Conservation (phyloP, 2,797 vertebrate species). For the Alosa sapidissima region DNA sequence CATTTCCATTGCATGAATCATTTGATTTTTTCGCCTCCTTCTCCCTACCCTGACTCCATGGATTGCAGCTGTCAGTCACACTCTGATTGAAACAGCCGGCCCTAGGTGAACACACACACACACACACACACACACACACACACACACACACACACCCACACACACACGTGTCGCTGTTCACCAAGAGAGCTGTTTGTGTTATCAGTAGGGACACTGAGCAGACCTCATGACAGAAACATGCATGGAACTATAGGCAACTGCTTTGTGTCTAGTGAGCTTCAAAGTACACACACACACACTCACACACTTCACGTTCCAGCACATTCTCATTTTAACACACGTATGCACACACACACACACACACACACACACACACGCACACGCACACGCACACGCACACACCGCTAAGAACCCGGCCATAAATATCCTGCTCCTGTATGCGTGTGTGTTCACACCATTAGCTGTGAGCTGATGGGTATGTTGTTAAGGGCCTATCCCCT, state of each 20-base stretch:
- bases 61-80: background rate
- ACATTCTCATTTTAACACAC: background rate
- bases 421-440: background rate
- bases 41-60: background rate
- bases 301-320: background rate
- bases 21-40: background rate
- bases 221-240: background rate
- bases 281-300: background rate
- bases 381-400: background rate
- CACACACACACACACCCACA: background rate
- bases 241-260: background rate
- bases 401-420: background rate
- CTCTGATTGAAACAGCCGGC: background rate
- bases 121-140: constrained; percentile 16
- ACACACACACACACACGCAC: background rate
- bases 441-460: background rate
- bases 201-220: background rate
- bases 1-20: background rate
- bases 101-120: background rate
- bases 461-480: background rate
- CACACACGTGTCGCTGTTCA: background rate
- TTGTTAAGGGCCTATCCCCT: background rate
- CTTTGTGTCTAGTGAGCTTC: background rate
- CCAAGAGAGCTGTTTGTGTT: background rate
- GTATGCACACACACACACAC: background rate